These are phyloP conservation scores for Neodiprion virginianus DNA, from an alignment of 1,140 invertebrate species.

Conservation along the genomic window DNA sequence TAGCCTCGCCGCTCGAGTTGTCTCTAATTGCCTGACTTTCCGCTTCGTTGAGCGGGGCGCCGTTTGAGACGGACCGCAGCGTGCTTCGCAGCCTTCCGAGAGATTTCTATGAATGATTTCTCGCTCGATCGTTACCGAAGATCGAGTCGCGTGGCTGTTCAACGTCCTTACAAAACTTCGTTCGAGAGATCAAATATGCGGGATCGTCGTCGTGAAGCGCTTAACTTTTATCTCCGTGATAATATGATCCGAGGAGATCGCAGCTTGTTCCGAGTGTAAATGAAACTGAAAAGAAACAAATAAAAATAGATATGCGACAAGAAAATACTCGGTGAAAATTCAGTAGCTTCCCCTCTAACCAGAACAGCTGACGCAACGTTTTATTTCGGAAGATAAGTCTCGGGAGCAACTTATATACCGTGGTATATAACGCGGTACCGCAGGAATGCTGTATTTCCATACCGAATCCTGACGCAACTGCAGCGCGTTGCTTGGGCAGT, in stretches of 20 bases:
- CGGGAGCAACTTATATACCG: neutral
- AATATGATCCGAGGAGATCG: neutral
- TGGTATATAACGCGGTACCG: neutral
- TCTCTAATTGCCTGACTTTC: neutral
- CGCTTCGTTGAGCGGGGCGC: neutral
- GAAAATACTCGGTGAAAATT: no score
- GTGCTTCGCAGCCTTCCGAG: neutral
- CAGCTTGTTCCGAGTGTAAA: neutral
- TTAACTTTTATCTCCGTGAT: neutral
- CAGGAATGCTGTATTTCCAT: slow-evolving; percentile 52
- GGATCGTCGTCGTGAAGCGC: neutral
- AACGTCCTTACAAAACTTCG: neutral
- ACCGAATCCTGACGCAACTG: slow-evolving; percentile 51
- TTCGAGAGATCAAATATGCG: no score
- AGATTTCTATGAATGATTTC: neutral
- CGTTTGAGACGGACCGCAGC: neutral
- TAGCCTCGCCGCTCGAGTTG: neutral
- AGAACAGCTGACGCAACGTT: neutral
- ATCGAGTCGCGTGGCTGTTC: neutral
- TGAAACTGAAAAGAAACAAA: neutral
- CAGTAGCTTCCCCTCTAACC: neutral
- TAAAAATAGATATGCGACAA: neutral
- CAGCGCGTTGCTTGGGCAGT: slow-evolving; percentile 40
- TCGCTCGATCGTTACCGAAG: neutral
- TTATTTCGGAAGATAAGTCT: neutral